Evolutionary conservation across 1,140 invertebrate genomes (phyloP).

Genomic region (Drosophila saltans): DNA sequence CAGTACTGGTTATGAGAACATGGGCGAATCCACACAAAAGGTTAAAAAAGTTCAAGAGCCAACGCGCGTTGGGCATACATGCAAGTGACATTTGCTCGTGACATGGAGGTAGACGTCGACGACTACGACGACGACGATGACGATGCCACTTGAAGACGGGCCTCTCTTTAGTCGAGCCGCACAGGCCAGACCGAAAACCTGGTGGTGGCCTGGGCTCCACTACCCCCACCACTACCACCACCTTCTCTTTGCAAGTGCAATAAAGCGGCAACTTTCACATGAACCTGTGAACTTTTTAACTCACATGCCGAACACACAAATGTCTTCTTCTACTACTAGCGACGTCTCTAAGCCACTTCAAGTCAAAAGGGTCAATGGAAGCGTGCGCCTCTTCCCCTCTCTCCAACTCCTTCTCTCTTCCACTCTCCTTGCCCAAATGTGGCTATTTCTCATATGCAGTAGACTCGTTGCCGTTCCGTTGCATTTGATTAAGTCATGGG

Average conservation of each 20-base stretch:
- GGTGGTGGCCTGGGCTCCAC: background rate
- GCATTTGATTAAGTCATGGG: conserved; percentile 80
- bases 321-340: conserved; percentile 14
- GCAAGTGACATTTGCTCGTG: conserved; percentile 80
- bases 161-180: conserved; percentile 12
- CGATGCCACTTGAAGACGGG: conserved; percentile 64
- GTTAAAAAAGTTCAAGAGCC: conserved; percentile 80
- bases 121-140: conserved; percentile 4
- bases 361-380: conserved; percentile 67
- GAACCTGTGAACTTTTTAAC: conserved; percentile 68
- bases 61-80: conserved; percentile 61
- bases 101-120: conserved; percentile 67
- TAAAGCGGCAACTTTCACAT: conserved; percentile 75
- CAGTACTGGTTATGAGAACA: conserved; percentile 70
- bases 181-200: conserved; percentile 15
- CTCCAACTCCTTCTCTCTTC: no score
- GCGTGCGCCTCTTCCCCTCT: conserved; percentile 41
- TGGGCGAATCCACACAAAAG: conserved; percentile 58
- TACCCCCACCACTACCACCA: background rate
- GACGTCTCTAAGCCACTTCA: conserved; percentile 27
- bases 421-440: background rate
- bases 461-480: conserved; percentile 29
- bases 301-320: conserved; percentile 15
- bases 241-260: conserved; percentile 51
- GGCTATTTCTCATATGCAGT: conserved; percentile 11